Conservation (phyloP, 2,797 vertebrate genomes). For the Tokudaia tokunoshimensis region DNA sequence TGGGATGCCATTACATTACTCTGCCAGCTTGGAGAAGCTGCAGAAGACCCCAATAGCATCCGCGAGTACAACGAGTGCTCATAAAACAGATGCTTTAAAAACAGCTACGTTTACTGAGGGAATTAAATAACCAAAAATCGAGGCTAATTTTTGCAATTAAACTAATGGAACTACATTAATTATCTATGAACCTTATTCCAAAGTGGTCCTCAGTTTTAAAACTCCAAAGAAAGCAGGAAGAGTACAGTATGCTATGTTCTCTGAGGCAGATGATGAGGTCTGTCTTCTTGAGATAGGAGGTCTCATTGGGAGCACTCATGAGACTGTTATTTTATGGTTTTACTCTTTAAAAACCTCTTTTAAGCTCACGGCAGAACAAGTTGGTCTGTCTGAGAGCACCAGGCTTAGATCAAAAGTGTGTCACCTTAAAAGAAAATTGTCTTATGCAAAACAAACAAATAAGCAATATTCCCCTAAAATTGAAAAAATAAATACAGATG, state of each 20-base stretch:
- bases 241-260: constrained; percentile 61
- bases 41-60: constrained; percentile 53
- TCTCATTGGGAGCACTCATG: constrained; percentile 48
- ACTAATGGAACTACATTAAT: constrained; percentile 66
- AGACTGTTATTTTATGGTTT: constrained; percentile 66
- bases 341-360: constrained; percentile 65
- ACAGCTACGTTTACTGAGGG: constrained; percentile 55
- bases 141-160: constrained; percentile 65
- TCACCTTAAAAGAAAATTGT: constrained; percentile 11
- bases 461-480: constrained; percentile 52
- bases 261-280: neutral
- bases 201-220: constrained; percentile 48
- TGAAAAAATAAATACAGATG: constrained; percentile 12
- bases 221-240: constrained; percentile 52
- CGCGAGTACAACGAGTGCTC: constrained; percentile 64
- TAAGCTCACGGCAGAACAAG: constrained; percentile 55
- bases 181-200: constrained; percentile 60
- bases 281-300: constrained; percentile 53
- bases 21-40: constrained; percentile 70
- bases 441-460: constrained; percentile 50
- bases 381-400: constrained; percentile 31
- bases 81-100: constrained; percentile 75
- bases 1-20: constrained; percentile 16
- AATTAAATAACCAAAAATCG: constrained; percentile 66
- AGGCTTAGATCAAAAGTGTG: constrained; percentile 43